Percentiles rank a stretch among this genome's conserved stretches.
Conservation (phyloP, 2,888 invertebrate genomes). For the Monoplex corrugatus region DNA sequence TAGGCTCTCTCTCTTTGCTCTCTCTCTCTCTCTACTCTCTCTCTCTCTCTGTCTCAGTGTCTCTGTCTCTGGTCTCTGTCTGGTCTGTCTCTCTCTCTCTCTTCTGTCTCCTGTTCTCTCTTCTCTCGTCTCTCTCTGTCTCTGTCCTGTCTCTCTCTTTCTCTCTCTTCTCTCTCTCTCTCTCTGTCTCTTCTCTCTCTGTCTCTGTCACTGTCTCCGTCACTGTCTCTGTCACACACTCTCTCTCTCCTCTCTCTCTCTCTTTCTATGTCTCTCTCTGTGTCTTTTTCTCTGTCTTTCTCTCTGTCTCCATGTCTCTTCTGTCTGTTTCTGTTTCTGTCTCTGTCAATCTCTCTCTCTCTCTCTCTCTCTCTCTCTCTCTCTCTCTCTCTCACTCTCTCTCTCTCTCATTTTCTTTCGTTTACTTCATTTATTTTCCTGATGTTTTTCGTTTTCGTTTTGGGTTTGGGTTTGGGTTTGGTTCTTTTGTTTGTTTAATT, state of each 20-base stretch:
- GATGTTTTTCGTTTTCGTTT: neutral
- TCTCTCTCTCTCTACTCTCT: neutral
- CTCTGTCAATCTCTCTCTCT: neutral
- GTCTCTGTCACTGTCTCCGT: slow-evolving; percentile 42
- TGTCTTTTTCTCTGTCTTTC: neutral
- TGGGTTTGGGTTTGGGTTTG: neutral
- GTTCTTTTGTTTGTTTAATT: too few relatives aligned
- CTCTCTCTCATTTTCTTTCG: neutral
- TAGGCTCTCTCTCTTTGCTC: neutral
- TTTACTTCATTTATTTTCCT: neutral
- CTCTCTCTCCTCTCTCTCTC: neutral
- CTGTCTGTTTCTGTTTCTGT: neutral
- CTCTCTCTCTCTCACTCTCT: slow-evolving; percentile 23
- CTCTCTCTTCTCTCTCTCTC: slow-evolving; percentile 22
- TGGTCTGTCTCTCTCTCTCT: neutral
- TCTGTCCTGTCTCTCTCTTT: neutral
- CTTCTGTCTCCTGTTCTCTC: too few relatives aligned
- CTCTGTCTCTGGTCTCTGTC: neutral
- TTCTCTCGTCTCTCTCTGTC: too few relatives aligned
- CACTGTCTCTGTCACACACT: slow-evolving; percentile 41
- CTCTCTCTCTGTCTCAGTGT: neutral
- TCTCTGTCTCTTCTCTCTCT: slow-evolving; percentile 37
- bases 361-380: neutral
- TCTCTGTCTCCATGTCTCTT: neutral
- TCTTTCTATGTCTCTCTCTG: neutral